These are phyloP conservation scores for Troides oblongomaculatus DNA, from an alignment of 2,888 invertebrate genomes.

Conservation along the genomic window DNA sequence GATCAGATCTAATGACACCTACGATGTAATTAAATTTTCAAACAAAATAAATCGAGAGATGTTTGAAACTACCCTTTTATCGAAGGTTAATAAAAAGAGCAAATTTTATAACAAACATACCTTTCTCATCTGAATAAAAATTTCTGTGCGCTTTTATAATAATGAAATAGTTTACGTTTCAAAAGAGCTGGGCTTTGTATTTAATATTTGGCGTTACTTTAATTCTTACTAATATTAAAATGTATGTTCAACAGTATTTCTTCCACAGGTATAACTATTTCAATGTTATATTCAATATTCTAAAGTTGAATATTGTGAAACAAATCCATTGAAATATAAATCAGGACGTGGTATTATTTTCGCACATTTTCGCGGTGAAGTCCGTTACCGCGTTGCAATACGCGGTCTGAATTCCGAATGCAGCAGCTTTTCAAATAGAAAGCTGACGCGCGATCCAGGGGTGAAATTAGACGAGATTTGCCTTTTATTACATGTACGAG, in stretches of 20 bases:
- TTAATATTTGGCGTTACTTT: neutral
- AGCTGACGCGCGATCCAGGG: conserved; percentile 9
- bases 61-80: too few relatives aligned
- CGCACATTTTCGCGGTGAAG: conserved; percentile 13
- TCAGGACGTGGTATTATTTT: conserved; percentile 7
- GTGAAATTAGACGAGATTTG: conserved; percentile 16
- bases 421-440: conserved; percentile 23
- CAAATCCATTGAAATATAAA: conserved; percentile 20
- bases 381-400: conserved; percentile 7
- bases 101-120: too few relatives aligned
- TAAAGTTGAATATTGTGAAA: neutral
- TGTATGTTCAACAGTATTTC: neutral
- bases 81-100: too few relatives aligned
- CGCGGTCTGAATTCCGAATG: conserved; percentile 16
- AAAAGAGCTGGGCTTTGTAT: neutral
- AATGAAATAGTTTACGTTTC: neutral
- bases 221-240: neutral
- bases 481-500: conserved; percentile 12
- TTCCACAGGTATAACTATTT: neutral
- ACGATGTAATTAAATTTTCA: too few relatives aligned
- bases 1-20: too few relatives aligned
- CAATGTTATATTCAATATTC: neutral
- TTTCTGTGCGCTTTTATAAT: neutral
- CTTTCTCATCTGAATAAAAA: too few relatives aligned
- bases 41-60: too few relatives aligned